Base-by-base conservation (phyloP, 2,888 invertebrate genomes). In the Acleris cristana region DNA sequence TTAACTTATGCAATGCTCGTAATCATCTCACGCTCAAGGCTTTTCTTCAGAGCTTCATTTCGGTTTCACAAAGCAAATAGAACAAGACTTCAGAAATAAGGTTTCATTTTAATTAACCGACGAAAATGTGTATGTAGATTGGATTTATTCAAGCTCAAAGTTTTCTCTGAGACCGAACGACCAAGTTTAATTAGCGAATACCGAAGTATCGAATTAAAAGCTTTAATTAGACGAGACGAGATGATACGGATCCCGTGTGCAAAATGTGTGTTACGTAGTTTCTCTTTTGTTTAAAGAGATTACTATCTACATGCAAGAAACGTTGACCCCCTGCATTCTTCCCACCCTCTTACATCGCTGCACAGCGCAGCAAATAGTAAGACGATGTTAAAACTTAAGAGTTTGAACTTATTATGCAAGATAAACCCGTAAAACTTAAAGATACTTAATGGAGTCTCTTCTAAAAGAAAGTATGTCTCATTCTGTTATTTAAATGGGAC, bases 161-260 rank as follows among this genome's bases (percentile, higher is more conserved):
- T 53, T 57, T 45, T 16, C 62, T 66, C 45, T 34, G 34, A 58
- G 62, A 34, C 57, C 34, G 34, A 18, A 52, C 56, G 26, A 51
- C 48, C 40, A 67, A 53, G 45, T 67, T 67, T 67, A 62, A 67
- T 62, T 62, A 67, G 57, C 53, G 48, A 67, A 67, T 62, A 58
- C 62, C 52, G 45, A 58, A 53, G 62, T 67, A 62, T 62, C 66
- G 66, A 67, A 62, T 67, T 67, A 62, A 67, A 67, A 62, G 61
- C 62, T 57, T 67, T 67, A 67, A 67, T 67, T 67, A 67, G 66
- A 53, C 66, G 62, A 57, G 66, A 67, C 66, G 66, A 44, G 40
- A 49, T 56, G 61, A 67, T 67, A 67, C 66, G 57, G 66, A 67
- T 67, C 66, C 66, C 48, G 62, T 67, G 66, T 51, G 65, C 65